phyloP scores from a whole-genome alignment of 2,113 vertebrate genomes.

The Oxyura jamaicensis region DNA sequence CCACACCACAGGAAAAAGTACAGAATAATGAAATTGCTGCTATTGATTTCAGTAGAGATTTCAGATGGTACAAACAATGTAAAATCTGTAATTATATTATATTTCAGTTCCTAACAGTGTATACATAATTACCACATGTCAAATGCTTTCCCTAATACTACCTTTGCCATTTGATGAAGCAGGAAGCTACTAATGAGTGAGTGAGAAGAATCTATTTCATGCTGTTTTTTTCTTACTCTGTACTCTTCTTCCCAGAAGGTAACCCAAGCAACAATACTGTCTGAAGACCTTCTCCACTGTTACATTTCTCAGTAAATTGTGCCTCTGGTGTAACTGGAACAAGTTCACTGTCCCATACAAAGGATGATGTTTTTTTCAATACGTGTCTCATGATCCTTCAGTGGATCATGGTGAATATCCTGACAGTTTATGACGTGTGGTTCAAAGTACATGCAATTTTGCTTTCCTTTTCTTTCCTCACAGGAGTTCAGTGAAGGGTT shows the following conservation, averaged over 20 bases:
- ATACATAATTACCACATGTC: background rate
- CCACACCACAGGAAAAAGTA: background rate
- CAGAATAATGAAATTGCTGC: background rate
- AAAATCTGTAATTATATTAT: background rate
- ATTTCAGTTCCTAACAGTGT: background rate
- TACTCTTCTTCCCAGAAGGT: background rate
- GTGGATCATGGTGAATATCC: background rate
- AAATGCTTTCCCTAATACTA: background rate
- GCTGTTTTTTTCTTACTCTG: background rate
- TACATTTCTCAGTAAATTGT: background rate
- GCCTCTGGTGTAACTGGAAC: background rate
- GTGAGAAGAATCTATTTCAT: background rate
- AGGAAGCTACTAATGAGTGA: background rate
- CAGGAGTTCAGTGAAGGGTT: background rate
- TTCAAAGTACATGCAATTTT: background rate
- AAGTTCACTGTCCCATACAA: background rate
- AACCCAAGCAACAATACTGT: rapidly evolving
- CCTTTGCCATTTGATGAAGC: background rate
- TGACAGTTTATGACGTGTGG: background rate
- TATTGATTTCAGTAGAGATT: background rate
- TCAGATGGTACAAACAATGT: background rate
- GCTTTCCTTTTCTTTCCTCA: background rate
- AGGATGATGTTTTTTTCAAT: background rate
- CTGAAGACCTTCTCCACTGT: background rate
- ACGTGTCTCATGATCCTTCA: background rate